Evolutionary conservation across 2,113 vertebrate genomes (phyloP).

Genomic region (Corythoichthys intestinalis): DNA sequence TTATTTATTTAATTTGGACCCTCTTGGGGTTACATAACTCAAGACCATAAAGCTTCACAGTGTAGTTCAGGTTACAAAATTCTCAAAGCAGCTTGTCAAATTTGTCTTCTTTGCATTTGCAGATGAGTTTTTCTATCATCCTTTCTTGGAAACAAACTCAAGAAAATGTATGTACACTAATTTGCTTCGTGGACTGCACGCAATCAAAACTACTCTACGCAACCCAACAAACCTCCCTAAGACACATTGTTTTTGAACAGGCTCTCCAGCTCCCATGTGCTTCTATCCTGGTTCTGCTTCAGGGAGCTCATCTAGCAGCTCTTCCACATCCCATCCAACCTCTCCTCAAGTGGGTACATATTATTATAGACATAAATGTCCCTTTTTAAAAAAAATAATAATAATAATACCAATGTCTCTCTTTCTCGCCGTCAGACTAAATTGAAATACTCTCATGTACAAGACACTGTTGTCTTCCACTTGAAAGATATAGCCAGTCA

Average conservation of each 20-base stretch:
- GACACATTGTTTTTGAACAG: conserved; percentile 56
- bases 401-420: too few species aligned
- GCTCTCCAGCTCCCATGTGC: conserved; percentile 79
- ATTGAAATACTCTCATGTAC: conserved; percentile 62
- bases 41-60: too few species aligned
- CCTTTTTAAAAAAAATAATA: not conserved
- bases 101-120: conserved; percentile 20
- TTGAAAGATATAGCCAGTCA: conserved; percentile 76
- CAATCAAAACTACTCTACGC: not conserved
- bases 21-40: too few species aligned
- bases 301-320: conserved; percentile 85
- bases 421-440: conserved; percentile 55
- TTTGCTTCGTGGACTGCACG: not conserved
- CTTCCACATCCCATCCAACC: conserved; percentile 85
- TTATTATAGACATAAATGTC: not conserved
- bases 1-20: too few species aligned
- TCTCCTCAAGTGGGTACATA: conserved; percentile 83
- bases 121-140: conserved; percentile 95
- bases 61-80: too few species aligned
- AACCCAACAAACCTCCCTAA: not conserved
- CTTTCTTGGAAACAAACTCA: conserved; percentile 83
- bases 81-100: not conserved
- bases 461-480: conserved; percentile 69
- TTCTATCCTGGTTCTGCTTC: conserved; percentile 83
- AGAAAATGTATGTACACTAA: conserved; percentile 83